These are phyloP conservation scores for Campylorhamphus procurvoides DNA, from an alignment of 2,113 vertebrate species.

Conservation along the genomic window DNA sequence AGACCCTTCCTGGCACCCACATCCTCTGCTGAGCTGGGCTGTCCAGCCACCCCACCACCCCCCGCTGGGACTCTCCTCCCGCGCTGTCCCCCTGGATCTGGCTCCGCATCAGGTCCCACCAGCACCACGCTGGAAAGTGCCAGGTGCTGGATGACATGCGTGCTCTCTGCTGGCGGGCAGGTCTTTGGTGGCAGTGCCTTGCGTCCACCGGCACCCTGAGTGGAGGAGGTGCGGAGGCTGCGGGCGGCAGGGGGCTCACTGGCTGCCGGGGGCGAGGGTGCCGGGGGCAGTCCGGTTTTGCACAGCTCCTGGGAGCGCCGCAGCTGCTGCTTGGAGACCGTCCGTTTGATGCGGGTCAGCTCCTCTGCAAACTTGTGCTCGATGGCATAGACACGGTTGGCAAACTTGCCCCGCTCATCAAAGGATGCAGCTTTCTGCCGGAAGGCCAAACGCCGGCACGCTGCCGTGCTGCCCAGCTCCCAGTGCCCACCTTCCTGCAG, in stretches of 20 bases:
- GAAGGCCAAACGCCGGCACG: constrained; percentile 85
- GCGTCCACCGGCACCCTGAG: background rate
- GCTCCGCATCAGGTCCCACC: constrained; percentile 62
- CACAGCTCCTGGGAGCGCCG: constrained; percentile 81
- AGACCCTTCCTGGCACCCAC: constrained; percentile 54
- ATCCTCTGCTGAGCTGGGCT: constrained; percentile 39
- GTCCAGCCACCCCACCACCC: background rate
- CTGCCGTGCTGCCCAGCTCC: constrained; percentile 71
- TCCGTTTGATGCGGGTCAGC: constrained; percentile 90
- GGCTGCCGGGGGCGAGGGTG: constrained; percentile 71
- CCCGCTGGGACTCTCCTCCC: constrained; percentile 52
- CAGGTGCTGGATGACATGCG: constrained; percentile 49
- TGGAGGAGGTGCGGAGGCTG: constrained; percentile 8
- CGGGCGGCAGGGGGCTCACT: constrained; percentile 55
- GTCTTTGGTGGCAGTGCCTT: background rate
- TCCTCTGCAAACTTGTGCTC: constrained; percentile 94
- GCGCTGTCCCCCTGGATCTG: constrained; percentile 36
- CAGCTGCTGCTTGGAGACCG: constrained; percentile 82
- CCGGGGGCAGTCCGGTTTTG: constrained; percentile 66
- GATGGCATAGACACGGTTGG: constrained; percentile 86
- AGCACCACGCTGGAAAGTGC: constrained; percentile 57
- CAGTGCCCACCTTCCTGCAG: constrained; percentile 79
- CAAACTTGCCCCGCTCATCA: constrained; percentile 87
- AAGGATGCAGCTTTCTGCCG: constrained; percentile 91
- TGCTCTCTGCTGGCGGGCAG: background rate